A percentile compares a stretch with the other conserved stretches of the same genome.
These are phyloP conservation scores for Halotydeus destructor DNA, from an alignment of 1,140 invertebrate genomes.

Conservation along the genomic window DNA sequence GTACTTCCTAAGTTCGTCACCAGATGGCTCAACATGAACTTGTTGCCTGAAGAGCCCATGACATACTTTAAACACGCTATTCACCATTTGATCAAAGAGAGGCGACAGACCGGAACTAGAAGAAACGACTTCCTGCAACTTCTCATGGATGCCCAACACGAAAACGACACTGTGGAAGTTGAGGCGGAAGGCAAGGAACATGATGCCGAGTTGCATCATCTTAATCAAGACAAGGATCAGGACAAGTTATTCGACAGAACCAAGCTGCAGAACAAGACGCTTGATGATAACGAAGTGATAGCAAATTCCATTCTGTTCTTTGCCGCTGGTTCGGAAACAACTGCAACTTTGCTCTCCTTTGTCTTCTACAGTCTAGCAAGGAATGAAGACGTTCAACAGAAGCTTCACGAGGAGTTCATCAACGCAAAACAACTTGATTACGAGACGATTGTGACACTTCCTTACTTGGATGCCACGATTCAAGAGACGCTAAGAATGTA, in stretches of 20 bases:
- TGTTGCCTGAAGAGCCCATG: slow-evolving; percentile 11
- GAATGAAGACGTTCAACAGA: slow-evolving; percentile 11
- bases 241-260: neutral
- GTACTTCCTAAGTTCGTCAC: slow-evolving; percentile 7
- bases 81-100: slow-evolving; percentile 10
- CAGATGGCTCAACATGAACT: slow-evolving; percentile 9
- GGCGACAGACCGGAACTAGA: slow-evolving; percentile 6
- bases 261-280: neutral
- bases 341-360: slow-evolving; percentile 21
- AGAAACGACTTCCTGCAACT: slow-evolving; percentile 16
- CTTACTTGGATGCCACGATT: slow-evolving; percentile 21
- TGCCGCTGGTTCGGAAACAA: slow-evolving; percentile 41
- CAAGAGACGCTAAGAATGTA: slow-evolving; percentile 32
- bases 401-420: slow-evolving; percentile 15
- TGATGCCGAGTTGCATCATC: too few relatives aligned
- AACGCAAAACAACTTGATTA: slow-evolving; percentile 9
- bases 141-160: slow-evolving; percentile 16
- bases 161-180: too few relatives aligned
- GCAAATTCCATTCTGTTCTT: slow-evolving; percentile 44
- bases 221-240: too few relatives aligned
- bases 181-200: neutral
- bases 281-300: slow-evolving; percentile 17
- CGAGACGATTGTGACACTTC: slow-evolving; percentile 16
- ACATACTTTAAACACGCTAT: slow-evolving; percentile 13
- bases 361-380: slow-evolving; percentile 11